Evolutionary conservation across 2,888 invertebrate genomes (phyloP).

Genomic region (Gandaritis pyraliata): DNA sequence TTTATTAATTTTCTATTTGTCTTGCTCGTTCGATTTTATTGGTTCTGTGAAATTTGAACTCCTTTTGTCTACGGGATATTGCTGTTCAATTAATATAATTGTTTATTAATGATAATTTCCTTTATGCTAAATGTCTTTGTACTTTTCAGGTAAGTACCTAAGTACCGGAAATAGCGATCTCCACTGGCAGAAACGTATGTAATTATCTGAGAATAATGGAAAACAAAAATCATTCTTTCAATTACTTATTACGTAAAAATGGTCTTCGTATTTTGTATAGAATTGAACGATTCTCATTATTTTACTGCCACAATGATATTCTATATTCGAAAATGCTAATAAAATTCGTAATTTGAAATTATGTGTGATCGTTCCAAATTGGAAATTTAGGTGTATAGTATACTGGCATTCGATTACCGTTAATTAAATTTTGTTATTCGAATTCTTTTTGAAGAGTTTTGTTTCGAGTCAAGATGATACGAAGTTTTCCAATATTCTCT

Average conservation of each 20-base stretch:
- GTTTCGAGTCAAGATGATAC: conserved; percentile 36
- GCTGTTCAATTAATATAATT: neutral
- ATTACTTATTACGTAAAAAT: conserved; percentile 30
- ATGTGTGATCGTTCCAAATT: conserved; percentile 30
- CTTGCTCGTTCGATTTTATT: conserved; percentile 42
- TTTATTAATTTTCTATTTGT: conserved; percentile 61
- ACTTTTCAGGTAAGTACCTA: conserved; percentile 71
- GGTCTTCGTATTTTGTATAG: conserved; percentile 27
- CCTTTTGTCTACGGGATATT: conserved; percentile 11
- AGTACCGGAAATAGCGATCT: conserved; percentile 24
- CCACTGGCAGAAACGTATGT: conserved; percentile 43
- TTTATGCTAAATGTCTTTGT: conserved; percentile 35
- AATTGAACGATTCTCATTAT: conserved; percentile 36
- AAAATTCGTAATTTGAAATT: conserved; percentile 38
- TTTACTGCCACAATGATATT: conserved; percentile 33
- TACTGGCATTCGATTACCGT: conserved; percentile 49
- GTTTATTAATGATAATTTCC: neutral
- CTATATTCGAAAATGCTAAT: conserved; percentile 28
- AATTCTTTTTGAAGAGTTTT: conserved; percentile 53
- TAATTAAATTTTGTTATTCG: conserved; percentile 54
- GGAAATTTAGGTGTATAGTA: conserved; percentile 43
- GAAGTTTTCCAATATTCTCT: conserved; percentile 37
- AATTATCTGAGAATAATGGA: conserved; percentile 33
- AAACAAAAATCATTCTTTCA: conserved; percentile 36
- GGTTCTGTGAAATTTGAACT: conserved; percentile 28